Percentiles rank a stretch among this genome's conserved stretches.
Conservation (phyloP, 2,888 invertebrate species). For the Cyclophora punctaria region DNA sequence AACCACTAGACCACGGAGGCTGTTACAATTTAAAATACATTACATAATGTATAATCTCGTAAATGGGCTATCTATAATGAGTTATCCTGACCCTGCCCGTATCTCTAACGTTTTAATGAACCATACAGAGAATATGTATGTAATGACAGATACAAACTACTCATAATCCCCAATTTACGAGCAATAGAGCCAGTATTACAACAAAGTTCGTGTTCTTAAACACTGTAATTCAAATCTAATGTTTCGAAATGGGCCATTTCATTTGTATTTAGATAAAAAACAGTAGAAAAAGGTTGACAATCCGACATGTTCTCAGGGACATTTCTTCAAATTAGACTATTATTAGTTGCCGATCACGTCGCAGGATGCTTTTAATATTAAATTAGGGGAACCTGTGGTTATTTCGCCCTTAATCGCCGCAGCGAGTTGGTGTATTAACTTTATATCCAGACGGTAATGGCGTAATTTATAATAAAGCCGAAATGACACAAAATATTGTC, state of each 20-base stretch:
- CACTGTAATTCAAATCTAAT: conserved; percentile 44
- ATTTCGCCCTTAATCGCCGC: conserved; percentile 67
- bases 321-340: conserved; percentile 71
- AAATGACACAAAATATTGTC: conserved; percentile 76
- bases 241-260: conserved; percentile 51
- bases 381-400: conserved; percentile 73
- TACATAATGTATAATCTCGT: neutral
- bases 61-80: neutral
- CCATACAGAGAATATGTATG: conserved; percentile 18
- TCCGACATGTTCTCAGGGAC: conserved; percentile 73
- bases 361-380: conserved; percentile 75
- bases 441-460: conserved; percentile 70
- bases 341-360: conserved; percentile 72
- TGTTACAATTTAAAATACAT: too few relatives aligned
- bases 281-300: conserved; percentile 61
- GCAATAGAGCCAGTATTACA: conserved; percentile 35
- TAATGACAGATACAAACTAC: conserved; percentile 28
- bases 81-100: neutral
- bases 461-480: conserved; percentile 73
- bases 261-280: conserved; percentile 46
- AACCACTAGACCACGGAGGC: too few relatives aligned
- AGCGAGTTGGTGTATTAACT: conserved; percentile 63
- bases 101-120: conserved; percentile 13
- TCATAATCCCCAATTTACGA: conserved; percentile 34
- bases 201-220: conserved; percentile 40